Conservation (phyloP, 2,113 vertebrate genomes). For the Pangasianodon hypophthalmus region DNA sequence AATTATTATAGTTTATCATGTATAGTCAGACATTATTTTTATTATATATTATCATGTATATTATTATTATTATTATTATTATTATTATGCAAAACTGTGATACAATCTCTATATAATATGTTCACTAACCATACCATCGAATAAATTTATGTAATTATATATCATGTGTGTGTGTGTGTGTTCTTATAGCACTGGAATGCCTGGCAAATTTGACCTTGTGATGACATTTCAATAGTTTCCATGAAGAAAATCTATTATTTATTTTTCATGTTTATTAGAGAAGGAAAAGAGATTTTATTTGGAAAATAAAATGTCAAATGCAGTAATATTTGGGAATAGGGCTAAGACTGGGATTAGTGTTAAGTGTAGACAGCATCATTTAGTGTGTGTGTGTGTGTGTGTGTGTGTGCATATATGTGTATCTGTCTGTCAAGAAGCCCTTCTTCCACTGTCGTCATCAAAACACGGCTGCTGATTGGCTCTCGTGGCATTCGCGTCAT, state of each 20-base stretch:
- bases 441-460: slow-evolving; percentile 19
- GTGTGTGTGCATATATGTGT: not conserved
- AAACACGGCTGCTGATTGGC: slow-evolving; percentile 32
- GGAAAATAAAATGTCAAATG: not conserved
- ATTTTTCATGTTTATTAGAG: not conserved
- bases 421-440: not conserved
- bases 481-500: not conserved
- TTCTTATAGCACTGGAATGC: not conserved
- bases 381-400: slow-evolving; percentile 15
- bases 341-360: not conserved
- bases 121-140: not conserved
- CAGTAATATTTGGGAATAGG: not conserved
- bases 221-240: not conserved
- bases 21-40: not conserved
- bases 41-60: no score
- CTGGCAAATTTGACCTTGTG: slow-evolving; percentile 8
- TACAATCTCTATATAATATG: no score
- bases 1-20: not conserved
- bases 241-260: not conserved
- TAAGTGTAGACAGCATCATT: not conserved
- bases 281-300: not conserved
- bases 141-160: not conserved
- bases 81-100: no score
- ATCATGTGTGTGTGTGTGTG: not conserved
- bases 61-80: no score